These are phyloP conservation scores for Prunella strophiata DNA, from an alignment of 2,797 vertebrate species.

Conservation along the genomic window DNA sequence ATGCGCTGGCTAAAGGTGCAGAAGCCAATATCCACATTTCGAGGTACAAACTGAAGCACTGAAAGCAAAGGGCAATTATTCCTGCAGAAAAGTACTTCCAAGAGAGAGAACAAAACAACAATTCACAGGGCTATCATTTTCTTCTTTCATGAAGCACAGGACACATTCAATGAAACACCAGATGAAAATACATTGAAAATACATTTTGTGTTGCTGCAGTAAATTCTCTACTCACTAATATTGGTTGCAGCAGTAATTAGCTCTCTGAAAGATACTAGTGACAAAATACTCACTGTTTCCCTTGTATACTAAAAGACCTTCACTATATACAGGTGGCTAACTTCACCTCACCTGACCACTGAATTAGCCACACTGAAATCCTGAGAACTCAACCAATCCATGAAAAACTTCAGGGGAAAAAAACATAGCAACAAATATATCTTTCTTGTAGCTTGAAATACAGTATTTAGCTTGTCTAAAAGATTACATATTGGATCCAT, in stretches of 20 bases:
- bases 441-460: not conserved
- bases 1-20: constrained; percentile 92
- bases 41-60: constrained; percentile 97
- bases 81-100: not conserved
- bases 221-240: not conserved
- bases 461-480: not conserved
- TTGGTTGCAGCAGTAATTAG: not conserved
- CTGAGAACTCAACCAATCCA: not conserved
- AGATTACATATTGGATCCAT: not conserved
- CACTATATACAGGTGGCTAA: not conserved
- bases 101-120: not conserved
- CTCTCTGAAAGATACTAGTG: not conserved
- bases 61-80: constrained; percentile 39
- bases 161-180: not conserved
- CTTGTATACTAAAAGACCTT: not conserved
- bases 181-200: not conserved
- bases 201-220: not conserved
- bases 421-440: not conserved
- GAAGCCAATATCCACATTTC: constrained; percentile 85
- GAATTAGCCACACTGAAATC: not conserved
- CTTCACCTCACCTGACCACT: not conserved
- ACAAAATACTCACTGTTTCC: not conserved
- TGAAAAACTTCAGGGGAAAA: not conserved
- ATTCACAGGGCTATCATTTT: not conserved
- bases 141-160: not conserved